These are phyloP conservation scores for Coelinius sp. DNA, from an alignment of 2,888 invertebrate species.

Conservation along the genomic window DNA sequence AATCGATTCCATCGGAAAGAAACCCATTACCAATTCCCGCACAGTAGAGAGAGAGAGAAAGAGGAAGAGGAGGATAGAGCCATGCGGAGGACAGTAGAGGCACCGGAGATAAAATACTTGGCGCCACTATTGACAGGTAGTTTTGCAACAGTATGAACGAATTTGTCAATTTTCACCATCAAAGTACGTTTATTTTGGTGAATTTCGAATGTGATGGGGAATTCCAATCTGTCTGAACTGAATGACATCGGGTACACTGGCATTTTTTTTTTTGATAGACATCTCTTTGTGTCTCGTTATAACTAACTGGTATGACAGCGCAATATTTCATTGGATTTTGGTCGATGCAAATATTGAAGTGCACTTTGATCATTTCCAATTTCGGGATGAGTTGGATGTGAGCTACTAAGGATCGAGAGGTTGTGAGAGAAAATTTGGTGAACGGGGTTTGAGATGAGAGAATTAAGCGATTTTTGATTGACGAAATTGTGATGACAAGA, in stretches of 20 bases:
- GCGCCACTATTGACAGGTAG: slow-evolving; percentile 19
- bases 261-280: slow-evolving; percentile 3
- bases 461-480: background rate
- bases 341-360: background rate
- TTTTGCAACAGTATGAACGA: background rate
- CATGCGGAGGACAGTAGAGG: background rate
- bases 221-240: slow-evolving; percentile 23
- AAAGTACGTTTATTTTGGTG: background rate
- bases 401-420: background rate
- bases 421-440: background rate
- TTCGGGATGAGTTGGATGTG: background rate
- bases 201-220: background rate
- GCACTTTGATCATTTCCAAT: slow-evolving; percentile 13
- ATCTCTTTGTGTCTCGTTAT: background rate
- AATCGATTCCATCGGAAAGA: slow-evolving; percentile 19
- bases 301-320: background rate
- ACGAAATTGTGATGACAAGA: background rate
- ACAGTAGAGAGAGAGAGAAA: background rate
- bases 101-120: slow-evolving; percentile 2
- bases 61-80: background rate
- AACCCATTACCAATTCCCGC: slow-evolving; percentile 23
- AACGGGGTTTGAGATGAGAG: background rate
- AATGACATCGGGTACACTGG: background rate
- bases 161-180: slow-evolving; percentile 7
- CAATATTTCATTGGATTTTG: background rate